These are phyloP conservation scores for Musca vetustissima DNA, from an alignment of 1,140 invertebrate genomes.

Conservation along the genomic window DNA sequence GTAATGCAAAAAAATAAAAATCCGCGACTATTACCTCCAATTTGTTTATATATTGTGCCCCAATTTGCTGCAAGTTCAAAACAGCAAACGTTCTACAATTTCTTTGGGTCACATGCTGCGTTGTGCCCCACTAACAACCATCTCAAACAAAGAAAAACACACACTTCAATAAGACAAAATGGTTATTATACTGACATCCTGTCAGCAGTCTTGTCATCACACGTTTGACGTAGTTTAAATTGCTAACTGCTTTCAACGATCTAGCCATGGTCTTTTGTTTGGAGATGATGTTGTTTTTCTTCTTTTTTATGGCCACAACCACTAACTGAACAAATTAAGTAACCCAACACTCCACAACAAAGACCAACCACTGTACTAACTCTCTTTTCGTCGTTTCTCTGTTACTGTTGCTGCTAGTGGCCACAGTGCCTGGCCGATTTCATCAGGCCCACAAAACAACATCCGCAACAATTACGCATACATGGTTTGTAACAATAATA, in stretches of 20 bases:
- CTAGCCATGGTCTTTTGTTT: neutral
- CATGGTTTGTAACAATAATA: neutral
- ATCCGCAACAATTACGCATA: slow-evolving; percentile 20
- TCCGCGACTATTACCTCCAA: too few species aligned
- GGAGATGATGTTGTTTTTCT: neutral
- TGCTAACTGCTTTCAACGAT: neutral
- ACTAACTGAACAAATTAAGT: slow-evolving; percentile 14
- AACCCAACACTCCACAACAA: neutral
- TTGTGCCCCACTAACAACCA: too few species aligned
- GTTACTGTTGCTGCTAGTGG: too few species aligned
- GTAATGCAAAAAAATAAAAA: too few species aligned
- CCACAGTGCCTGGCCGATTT: too few species aligned
- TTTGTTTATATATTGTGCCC: too few species aligned
- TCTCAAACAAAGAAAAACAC: too few species aligned
- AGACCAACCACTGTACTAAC: neutral
- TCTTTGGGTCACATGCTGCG: too few species aligned
- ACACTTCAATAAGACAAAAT: too few species aligned
- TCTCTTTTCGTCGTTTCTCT: neutral
- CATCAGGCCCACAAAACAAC: neutral
- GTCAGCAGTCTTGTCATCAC: slow-evolving; percentile 11
- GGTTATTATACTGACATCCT: neutral
- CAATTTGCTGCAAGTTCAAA: too few species aligned
- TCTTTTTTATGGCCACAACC: slow-evolving; percentile 8
- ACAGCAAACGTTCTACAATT: too few species aligned
- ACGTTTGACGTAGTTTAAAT: slow-evolving; percentile 2